Evolutionary conservation across 2,888 invertebrate genomes (phyloP), one percentile per base, ranked within the genome.

Genomic region (Protophormia terraenovae): DNA sequence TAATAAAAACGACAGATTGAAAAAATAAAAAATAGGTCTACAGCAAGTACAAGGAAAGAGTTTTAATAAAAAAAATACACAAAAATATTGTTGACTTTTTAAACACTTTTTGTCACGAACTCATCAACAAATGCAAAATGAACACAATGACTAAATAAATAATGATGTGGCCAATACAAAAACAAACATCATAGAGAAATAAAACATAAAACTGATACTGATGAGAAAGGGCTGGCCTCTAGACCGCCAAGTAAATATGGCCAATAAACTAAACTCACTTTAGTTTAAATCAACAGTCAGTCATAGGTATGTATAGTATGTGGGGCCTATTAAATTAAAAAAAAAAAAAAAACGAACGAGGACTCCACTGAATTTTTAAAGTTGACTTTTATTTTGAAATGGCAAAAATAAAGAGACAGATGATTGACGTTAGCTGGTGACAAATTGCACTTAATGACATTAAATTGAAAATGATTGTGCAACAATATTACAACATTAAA

Each of bases 361-460:
- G 69, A 53, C 38, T 71, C 22, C 12, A 50, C 12, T 12, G 10
- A 71, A 35, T 16, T 67, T 22, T 12, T 12, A 7, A 7, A 45
- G 32, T 14, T 32, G 66, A 22, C 71, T 69, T 53, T 73, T 64
- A 69, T 32, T 58, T 50, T 3, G 12, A 53, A 53, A 62, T 27
- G 19, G 10, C 1, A 58, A 45, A 58, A 45, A 41, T 41, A 55
- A 29, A 1, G 19, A 66, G 78, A 45, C 73, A 73, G 75, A 71
- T 83, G 83, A 83, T 76, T 87, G 83, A 81, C 78, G 55, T 80
- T 50, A 35, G 75, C 19, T 89, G 91, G 89, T 91, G 91, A 91
- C 91, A 91, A 91, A 91, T 91, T 91, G 91, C 91, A 89, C 90
- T 89, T 91, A 91, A 91, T 91, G 91, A 91, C 89, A 90, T 89